A percentile compares a stretch with the other conserved stretches of the same genome.
These are phyloP conservation scores for Tridacna gigas DNA, from an alignment of 2,888 invertebrate genomes.

Conservation along the genomic window DNA sequence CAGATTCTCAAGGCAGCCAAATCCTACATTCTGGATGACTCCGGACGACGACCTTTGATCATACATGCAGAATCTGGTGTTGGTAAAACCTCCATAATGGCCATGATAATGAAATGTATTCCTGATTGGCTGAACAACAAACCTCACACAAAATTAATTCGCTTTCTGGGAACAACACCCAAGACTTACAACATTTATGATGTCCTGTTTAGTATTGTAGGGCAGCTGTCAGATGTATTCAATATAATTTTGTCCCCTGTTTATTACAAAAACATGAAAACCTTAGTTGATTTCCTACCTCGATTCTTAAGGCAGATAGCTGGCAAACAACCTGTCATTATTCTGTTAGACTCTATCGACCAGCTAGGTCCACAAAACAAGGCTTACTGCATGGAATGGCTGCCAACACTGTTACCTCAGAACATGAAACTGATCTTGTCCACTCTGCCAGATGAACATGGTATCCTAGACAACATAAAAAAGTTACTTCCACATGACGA, in stretches of 20 bases:
- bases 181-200: constrained; percentile 70
- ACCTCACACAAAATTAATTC: constrained; percentile 64
- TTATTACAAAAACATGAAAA: constrained; percentile 73
- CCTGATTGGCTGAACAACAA: constrained; percentile 69
- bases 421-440: constrained; percentile 79
- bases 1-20: constrained; percentile 61
- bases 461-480: constrained; percentile 71
- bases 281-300: constrained; percentile 73
- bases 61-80: constrained; percentile 78
- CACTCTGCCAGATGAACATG: constrained; percentile 74
- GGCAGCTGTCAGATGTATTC: constrained; percentile 74
- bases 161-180: constrained; percentile 79
- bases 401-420: constrained; percentile 75
- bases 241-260: constrained; percentile 77
- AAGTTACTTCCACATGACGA: constrained; percentile 66
- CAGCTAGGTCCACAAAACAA: constrained; percentile 73
- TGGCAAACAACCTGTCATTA: constrained; percentile 74
- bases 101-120: constrained; percentile 76
- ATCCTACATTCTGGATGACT: constrained; percentile 65
- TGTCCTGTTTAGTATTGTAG: constrained; percentile 73
- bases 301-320: constrained; percentile 73
- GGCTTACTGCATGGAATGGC: constrained; percentile 78
- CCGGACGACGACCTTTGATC: constrained; percentile 69
- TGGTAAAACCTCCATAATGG: constrained; percentile 81
- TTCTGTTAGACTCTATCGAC: constrained; percentile 82